These are phyloP conservation scores for Hydractinia echinata DNA, from an alignment of 30 jellyfish, hydroid and myxozoan species.

Conservation along the genomic window DNA sequence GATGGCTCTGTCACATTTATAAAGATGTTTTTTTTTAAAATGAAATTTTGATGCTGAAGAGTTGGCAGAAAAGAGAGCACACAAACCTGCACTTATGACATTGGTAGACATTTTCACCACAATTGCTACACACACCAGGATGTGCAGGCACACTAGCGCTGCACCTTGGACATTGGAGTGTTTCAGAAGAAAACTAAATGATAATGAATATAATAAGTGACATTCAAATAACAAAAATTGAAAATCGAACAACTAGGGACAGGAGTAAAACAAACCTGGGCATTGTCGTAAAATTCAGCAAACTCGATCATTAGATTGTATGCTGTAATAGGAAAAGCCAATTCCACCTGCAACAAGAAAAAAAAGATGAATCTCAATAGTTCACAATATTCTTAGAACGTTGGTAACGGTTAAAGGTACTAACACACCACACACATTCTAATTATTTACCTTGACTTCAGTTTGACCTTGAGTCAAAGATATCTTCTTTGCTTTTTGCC, in stretches of 20 bases:
- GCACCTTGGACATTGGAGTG: conserved; percentile 95
- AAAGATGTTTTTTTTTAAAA: not conserved
- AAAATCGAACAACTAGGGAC: not conserved
- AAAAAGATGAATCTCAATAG: not conserved
- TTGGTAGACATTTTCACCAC: conserved; percentile 95
- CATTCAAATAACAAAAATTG: not conserved
- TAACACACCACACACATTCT: not conserved
- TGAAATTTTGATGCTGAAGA: not conserved
- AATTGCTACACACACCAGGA: conserved; percentile 91
- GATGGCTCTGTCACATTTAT: not conserved
- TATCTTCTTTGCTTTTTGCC: conserved; percentile 90
- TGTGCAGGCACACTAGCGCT: conserved; percentile 96
- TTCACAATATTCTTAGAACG: not conserved
- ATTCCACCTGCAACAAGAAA: conserved; percentile 58
- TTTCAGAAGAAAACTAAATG: conserved; percentile 73
- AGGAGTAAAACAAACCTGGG: conserved; percentile 39
- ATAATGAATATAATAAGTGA: not conserved
- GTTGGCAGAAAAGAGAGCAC: not conserved
- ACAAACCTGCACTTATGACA: conserved; percentile 93
- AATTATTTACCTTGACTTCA: conserved; percentile 79
- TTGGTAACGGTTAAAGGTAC: not conserved
- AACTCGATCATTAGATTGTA: conserved; percentile 89
- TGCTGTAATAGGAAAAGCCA: conserved; percentile 88
- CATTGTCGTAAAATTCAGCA: conserved; percentile 82
- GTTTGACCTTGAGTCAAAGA: conserved; percentile 77